Base-by-base conservation (phyloP, 2,888 invertebrate species). In the Brachypalpus laphriformis region DNA sequence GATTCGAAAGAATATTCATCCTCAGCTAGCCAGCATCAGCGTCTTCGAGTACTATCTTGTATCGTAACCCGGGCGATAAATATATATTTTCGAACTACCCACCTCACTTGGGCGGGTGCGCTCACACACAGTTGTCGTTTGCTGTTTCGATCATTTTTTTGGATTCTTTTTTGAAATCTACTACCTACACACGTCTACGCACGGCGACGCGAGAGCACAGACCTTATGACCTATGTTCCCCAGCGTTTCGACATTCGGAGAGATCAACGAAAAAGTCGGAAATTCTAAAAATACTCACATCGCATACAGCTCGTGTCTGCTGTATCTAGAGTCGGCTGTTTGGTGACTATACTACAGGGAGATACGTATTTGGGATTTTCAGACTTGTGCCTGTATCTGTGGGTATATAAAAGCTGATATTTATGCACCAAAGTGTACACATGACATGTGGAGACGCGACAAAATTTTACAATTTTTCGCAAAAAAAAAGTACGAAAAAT, bases 151-250 rank as follows among this genome's bases (percentile, higher is more conserved):
- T 75, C 20, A 18, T 68, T 72, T 63, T 49, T 51, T 57, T 63
- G 37, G 25, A 7, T 3, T 65, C 57, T 22, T 16, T 54, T 78
- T 68, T 72, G 59, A 59, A n/a, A 77, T 65, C 54, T 49, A 57
- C 83, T 70, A 77, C 72, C 82, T 77, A 80, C 83, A 74, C 80
- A 78, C 78, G 57, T 85, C 83, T 80, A 85, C 83, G 83, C 83
- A 80, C 66, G 72, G 63, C 72, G 66, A 8, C 25, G 54, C 74
- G 74, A 85, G 83, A 85, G 75, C 85, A 85, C 85, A 85, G 85
- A 85, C 85, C 85, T 85, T 85, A 86, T 86, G 85, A 86, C 85
- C 85, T 86, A 86, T 86, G 85, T 86, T 86, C 85, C 85, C 81
- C 70, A 81, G 81, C 76, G 85, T 81, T 86, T 86, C 85, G 85